A percentile compares a stretch with the other conserved stretches of the same genome.
These are phyloP conservation scores for Marmota monax DNA, from an alignment of 2,113 vertebrate species.

Conservation along the genomic window DNA sequence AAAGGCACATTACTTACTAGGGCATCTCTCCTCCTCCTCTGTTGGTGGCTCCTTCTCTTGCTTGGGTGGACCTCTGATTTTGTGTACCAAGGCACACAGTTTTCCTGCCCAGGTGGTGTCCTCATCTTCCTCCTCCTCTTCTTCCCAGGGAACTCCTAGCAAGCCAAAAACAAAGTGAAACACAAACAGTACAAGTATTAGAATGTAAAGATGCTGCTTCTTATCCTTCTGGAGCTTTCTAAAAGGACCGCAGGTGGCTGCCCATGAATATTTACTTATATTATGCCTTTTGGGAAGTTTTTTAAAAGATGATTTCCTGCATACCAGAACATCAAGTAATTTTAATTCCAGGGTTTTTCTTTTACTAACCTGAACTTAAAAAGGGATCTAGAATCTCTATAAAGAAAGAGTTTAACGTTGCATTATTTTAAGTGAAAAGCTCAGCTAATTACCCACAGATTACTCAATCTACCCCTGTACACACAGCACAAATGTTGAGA, in stretches of 20 bases:
- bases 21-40: conserved; percentile 91
- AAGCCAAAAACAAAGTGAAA: conserved; percentile 72
- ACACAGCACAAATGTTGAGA: background rate
- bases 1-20: conserved; percentile 91
- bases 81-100: conserved; percentile 93
- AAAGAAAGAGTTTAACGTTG: conserved; percentile 15
- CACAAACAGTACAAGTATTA: background rate
- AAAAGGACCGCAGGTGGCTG: background rate
- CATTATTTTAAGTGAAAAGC: conserved; percentile 23
- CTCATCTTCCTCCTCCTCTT: conserved; percentile 92
- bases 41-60: conserved; percentile 89
- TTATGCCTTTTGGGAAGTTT: background rate
- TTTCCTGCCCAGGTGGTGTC: conserved; percentile 94
- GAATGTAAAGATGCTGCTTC: background rate
- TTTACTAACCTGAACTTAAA: background rate
- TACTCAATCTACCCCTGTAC: background rate
- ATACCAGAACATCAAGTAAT: conserved; percentile 9
- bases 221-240: conserved; percentile 18
- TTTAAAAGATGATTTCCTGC: conserved; percentile 19
- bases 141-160: conserved; percentile 96
- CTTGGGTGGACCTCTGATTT: conserved; percentile 94
- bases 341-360: background rate
- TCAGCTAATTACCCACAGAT: background rate
- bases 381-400: background rate
- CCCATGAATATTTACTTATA: background rate